Evolutionary conservation across 2,888 invertebrate species (phyloP).

Genomic region (Helleia helle): DNA sequence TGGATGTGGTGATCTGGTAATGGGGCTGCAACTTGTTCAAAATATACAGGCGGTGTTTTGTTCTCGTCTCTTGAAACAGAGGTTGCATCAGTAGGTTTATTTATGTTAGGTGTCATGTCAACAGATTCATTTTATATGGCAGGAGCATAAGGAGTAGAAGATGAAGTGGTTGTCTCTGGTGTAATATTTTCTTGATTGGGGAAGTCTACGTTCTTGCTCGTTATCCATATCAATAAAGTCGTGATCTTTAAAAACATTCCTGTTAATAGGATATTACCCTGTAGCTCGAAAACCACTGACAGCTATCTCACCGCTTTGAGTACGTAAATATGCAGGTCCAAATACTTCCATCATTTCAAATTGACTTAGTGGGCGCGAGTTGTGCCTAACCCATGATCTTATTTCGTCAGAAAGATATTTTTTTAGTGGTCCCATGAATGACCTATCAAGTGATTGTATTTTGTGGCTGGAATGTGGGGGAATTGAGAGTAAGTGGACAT

Average conservation of each 20-base stretch:
- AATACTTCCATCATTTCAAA: not conserved
- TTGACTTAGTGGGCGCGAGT: not conserved
- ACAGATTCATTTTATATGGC: not conserved
- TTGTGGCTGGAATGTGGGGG: too few relatives aligned
- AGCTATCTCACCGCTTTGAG: not conserved
- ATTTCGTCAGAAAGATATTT: not conserved
- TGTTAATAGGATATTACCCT: not conserved
- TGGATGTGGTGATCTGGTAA: not conserved
- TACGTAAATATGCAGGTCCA: not conserved
- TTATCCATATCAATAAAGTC: not conserved
- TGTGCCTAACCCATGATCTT: not conserved
- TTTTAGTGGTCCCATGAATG: constrained; percentile 2
- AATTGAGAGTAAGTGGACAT: too few relatives aligned
- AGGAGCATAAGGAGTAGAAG: not conserved
- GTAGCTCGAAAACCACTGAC: too few relatives aligned
- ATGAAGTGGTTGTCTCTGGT: not conserved
- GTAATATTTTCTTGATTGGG: not conserved
- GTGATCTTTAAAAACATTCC: not conserved
- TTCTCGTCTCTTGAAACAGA: too few relatives aligned
- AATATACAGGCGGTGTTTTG: too few relatives aligned
- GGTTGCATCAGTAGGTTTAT: not conserved
- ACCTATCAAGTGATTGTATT: not conserved
- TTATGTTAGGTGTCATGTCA: not conserved
- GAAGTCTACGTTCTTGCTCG: too few relatives aligned
- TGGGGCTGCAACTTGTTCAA: too few relatives aligned